Conservation (phyloP, 1,140 invertebrate genomes). For the Episyrphus balteatus region DNA sequence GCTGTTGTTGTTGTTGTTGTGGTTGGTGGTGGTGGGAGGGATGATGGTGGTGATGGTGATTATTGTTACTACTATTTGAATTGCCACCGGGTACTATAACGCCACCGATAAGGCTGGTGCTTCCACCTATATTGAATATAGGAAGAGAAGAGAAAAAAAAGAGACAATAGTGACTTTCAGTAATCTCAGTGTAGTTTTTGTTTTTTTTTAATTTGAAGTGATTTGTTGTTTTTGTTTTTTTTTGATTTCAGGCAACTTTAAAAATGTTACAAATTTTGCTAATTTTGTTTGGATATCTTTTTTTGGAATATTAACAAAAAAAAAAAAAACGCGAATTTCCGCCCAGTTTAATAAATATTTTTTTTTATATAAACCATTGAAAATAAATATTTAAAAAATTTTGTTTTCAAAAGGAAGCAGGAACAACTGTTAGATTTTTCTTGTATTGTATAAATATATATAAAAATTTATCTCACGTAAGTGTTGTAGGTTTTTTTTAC, state of each 20-base stretch:
- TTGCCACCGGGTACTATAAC: constrained; percentile 35
- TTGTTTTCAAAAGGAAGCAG: neutral
- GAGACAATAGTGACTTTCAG: constrained; percentile 39
- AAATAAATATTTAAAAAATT: neutral
- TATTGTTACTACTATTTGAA: constrained; percentile 21
- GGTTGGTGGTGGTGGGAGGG: constrained; percentile 9
- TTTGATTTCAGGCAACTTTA: neutral
- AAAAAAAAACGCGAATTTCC: constrained; percentile 4
- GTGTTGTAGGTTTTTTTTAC: constrained; percentile 7
- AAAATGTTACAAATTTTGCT: neutral
- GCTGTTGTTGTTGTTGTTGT: constrained; percentile 18
- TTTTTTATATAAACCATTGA: neutral
- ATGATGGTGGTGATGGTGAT: constrained; percentile 13
- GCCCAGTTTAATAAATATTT: constrained; percentile 1
- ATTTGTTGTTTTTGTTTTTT: constrained; percentile 6
- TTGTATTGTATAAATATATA: neutral
- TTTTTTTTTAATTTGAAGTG: constrained; percentile 14
- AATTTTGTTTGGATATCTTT: neutral
- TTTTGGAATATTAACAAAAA: neutral
- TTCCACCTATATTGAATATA: constrained; percentile 37
- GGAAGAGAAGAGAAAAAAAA: constrained; percentile 37
- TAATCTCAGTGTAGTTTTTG: constrained; percentile 18
- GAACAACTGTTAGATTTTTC: neutral
- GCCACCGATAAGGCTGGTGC: constrained; percentile 35
- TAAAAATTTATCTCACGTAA: constrained; percentile 10